Base-by-base conservation (phyloP, 92 coral and sea anemone genomes). In the Porites evermanni region DNA sequence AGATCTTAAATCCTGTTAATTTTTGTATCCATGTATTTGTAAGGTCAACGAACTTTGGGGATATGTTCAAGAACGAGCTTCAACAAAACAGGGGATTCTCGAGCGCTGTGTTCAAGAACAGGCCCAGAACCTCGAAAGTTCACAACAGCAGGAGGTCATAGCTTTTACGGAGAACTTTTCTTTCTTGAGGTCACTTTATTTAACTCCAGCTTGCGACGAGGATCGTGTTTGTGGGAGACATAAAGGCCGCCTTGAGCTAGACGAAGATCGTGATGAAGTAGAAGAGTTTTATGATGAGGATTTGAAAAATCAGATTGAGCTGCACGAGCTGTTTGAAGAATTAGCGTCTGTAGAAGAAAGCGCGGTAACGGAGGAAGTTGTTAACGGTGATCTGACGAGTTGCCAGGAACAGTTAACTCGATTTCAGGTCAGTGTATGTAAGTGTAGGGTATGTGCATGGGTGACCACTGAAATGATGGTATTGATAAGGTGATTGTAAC, bases 261-360 rank as follows among this genome's bases (percentile, higher is more conserved):
- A 65, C 44, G 93, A 78, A 53, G 82, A 80, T 79, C 78, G 64
- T 10, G 82, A 72, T 9, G 93, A 86, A 23, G 90, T 67, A 14
- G 93, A 88, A 16, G 92, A 90, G 77, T 72, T 85, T 52, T 89
- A 94, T 74, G 98, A 97, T 79, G 98, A 95, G 75, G 92, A 86
- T 75, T 86, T 96, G 20, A 89, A 85, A 77, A 84, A 92, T 66
- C 99, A 97, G 82, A 88, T 96, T 16, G 93, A 92, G 68, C 87
- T 97, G 64, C 99, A 97, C 80, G 94, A 93, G 87, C 72, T 97
- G 86, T 92, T 93, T 83, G 99, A 97, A 84, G 98, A 91, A 73
- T 88, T 97, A 61, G 98, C 98, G 26, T 84, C 88, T 29, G 88
- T 93, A 13, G 99, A 97, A 88, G 98, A 97, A 32, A 86, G 75